Evolutionary conservation across 2,888 invertebrate species (phyloP).

Genomic region (Zeuzera pyrina): DNA sequence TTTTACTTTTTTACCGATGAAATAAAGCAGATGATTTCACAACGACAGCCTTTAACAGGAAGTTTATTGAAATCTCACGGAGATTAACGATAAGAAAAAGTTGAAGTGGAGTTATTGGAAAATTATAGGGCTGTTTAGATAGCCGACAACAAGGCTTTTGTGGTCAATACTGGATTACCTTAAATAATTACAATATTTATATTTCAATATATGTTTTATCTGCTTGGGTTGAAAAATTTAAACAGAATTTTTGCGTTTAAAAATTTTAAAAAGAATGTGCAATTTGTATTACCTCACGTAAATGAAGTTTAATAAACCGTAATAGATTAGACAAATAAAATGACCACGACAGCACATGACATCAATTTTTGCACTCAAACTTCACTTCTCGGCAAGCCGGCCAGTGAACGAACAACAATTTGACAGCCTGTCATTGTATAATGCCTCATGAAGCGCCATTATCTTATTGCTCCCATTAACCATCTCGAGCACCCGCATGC

Average conservation of each 20-base stretch:
- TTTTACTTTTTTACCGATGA: constrained; percentile 33
- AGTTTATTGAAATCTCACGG: constrained; percentile 62
- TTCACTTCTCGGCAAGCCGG: no score
- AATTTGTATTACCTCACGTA: no score
- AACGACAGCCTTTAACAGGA: constrained; percentile 56
- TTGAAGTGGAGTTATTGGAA: constrained; percentile 61
- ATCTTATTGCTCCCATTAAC: constrained; percentile 58
- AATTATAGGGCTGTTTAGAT: constrained; percentile 49
- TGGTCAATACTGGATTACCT: constrained; percentile 21
- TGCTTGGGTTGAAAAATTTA: no score
- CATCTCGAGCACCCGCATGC: constrained; percentile 50
- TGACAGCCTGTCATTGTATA: constrained; percentile 48
- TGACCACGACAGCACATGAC: no score
- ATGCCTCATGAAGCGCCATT: constrained; percentile 42
- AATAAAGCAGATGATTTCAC: constrained; percentile 33
- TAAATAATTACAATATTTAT: constrained; percentile 35
- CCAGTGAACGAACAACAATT: constrained; percentile 25
- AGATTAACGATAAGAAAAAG: constrained; percentile 56
- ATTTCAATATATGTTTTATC: no score
- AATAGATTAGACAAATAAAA: no score
- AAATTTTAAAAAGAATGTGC: no score
- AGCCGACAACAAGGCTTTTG: constrained; percentile 29
- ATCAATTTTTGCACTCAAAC: no score
- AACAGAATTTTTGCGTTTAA: no score
- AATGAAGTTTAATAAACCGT: no score